Conservation (phyloP, 2,113 vertebrate genomes). For the Xenopus tropicalis region UCB_Xtro_10.0 CM004443.2:202159501-202160000, state of each 20-base stretch:
- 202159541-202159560: neutral
- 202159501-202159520: no score
- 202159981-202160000: no score
- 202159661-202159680: conserved; percentile 37
- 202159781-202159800: neutral
- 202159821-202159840: neutral
- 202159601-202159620: conserved; percentile 37
- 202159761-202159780: conserved; percentile 18
- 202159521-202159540: no score
- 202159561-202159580: conserved; percentile 19
- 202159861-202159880: no score
- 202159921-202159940: no score
- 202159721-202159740: neutral
- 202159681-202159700: conserved; percentile 45
- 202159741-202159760: conserved; percentile 6
- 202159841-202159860: no score
- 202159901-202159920: no score
- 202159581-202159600: conserved; percentile 23
- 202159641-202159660: conserved; percentile 37
- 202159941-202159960: no score
- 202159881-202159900: no score
- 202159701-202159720: conserved; percentile 9
- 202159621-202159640: conserved; percentile 27
- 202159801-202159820: neutral
- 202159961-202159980: no score